Conservation (phyloP, 2,888 invertebrate genomes). For the Ctena decussata region DNA sequence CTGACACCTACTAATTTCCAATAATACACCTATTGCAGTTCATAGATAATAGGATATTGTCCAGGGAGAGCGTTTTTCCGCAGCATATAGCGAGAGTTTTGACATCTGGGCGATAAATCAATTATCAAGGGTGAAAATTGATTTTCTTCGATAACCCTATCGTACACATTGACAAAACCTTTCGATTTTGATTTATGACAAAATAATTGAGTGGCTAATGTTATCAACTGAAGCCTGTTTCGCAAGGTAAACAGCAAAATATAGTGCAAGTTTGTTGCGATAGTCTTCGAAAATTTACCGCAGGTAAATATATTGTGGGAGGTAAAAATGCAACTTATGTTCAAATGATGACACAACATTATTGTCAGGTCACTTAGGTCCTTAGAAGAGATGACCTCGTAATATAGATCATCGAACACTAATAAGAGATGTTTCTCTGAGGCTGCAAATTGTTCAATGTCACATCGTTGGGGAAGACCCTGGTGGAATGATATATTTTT, state of each 20-base stretch:
- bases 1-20: neutral
- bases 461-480: slow-evolving; percentile 7
- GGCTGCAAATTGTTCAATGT: slow-evolving; percentile 3
- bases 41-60: slow-evolving; percentile 17
- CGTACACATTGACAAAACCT: slow-evolving; percentile 9
- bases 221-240: slow-evolving; percentile 15
- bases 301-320: slow-evolving; percentile 18
- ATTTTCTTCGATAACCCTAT: slow-evolving; percentile 2
- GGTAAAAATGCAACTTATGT: neutral
- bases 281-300: slow-evolving; percentile 15
- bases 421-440: slow-evolving; percentile 12
- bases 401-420: slow-evolving; percentile 20
- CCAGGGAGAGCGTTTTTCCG: slow-evolving; percentile 9
- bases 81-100: neutral
- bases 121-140: neutral
- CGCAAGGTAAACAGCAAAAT: slow-evolving; percentile 11
- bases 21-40: neutral
- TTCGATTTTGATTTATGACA: slow-evolving; percentile 9
- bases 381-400: slow-evolving; percentile 3
- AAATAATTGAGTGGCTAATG: neutral
- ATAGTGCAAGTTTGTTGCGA: slow-evolving; percentile 25
- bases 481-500: slow-evolving; percentile 1
- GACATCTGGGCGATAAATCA: neutral
- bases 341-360: slow-evolving; percentile 8
- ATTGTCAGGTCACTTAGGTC: slow-evolving; percentile 15